Conservation (phyloP, 1,140 invertebrate species). For the Heterodera schachtii region DNA sequence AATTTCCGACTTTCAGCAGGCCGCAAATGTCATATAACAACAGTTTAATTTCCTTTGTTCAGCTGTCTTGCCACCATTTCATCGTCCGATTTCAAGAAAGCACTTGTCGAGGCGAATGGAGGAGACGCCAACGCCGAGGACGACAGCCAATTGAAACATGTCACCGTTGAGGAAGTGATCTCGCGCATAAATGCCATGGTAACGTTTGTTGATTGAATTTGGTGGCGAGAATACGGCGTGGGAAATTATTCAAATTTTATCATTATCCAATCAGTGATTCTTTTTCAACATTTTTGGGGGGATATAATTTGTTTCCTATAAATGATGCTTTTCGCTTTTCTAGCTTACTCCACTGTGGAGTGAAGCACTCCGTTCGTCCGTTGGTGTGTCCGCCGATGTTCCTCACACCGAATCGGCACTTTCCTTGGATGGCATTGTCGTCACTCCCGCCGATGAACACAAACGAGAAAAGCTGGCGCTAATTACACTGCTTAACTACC, state of each 20-base stretch:
- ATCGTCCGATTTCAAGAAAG: constrained; percentile 5
- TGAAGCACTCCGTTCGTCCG: neutral
- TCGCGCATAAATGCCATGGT: constrained; percentile 25
- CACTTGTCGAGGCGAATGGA: neutral
- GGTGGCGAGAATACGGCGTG: no score
- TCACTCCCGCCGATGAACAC: constrained; percentile 3
- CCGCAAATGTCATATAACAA: neutral
- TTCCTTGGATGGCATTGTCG: neutral
- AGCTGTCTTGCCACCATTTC: constrained; percentile 32
- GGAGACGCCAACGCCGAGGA: constrained; percentile 6
- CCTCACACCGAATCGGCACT: constrained; percentile 12
- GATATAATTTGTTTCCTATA: no score
- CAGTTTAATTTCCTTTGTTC: constrained; percentile 25
- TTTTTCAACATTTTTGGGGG: no score
- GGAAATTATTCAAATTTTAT: no score
- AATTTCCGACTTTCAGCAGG: neutral
- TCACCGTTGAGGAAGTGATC: constrained; percentile 23
- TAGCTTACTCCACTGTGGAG: constrained; percentile 34
- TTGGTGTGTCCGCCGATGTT: neutral
- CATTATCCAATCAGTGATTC: no score
- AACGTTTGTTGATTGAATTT: neutral
- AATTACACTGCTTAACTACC: constrained; percentile 34
- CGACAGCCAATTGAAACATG: constrained; percentile 18
- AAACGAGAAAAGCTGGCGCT: constrained; percentile 35
- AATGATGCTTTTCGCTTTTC: no score